phyloP scores from a whole-genome alignment of 2,888 invertebrate species.

The Odontocolon sp. region DNA sequence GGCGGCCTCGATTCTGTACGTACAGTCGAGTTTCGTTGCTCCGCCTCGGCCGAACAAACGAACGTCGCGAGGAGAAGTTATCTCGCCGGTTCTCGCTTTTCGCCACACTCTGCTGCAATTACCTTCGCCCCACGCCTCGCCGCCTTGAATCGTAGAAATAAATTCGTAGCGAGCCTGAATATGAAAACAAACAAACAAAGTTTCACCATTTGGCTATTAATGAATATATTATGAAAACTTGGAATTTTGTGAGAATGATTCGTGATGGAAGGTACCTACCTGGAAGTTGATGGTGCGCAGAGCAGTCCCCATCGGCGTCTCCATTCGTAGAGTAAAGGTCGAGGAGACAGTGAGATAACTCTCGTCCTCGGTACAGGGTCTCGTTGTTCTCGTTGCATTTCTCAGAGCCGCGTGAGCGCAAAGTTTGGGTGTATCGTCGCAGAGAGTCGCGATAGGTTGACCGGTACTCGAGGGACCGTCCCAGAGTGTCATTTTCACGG shows the following conservation, averaged over 20 bases:
- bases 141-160: constrained; percentile 90
- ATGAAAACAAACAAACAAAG: neutral
- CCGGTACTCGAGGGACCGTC: constrained; percentile 75
- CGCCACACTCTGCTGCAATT: constrained; percentile 85
- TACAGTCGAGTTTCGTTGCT: constrained; percentile 88
- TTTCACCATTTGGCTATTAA: neutral
- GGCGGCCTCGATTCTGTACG: constrained; percentile 88
- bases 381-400: constrained; percentile 88
- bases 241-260: too few relatives aligned
- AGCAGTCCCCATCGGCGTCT: constrained; percentile 84
- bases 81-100: constrained; percentile 84
- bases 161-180: constrained; percentile 88
- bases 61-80: constrained; percentile 87
- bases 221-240: too few relatives aligned
- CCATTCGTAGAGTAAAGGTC: constrained; percentile 76
- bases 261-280: constrained; percentile 60
- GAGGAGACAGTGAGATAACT: constrained; percentile 87
- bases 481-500: constrained; percentile 76
- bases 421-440: constrained; percentile 87
- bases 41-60: constrained; percentile 93
- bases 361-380: constrained; percentile 90
- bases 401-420: constrained; percentile 91
- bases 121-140: constrained; percentile 83
- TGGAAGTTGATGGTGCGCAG: constrained; percentile 85
- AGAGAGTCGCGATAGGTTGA: constrained; percentile 73